Evolutionary conservation across 2,888 invertebrate genomes (phyloP), one percentile per base, ranked within the genome.

Genomic region (Heliconius aoede): DNA sequence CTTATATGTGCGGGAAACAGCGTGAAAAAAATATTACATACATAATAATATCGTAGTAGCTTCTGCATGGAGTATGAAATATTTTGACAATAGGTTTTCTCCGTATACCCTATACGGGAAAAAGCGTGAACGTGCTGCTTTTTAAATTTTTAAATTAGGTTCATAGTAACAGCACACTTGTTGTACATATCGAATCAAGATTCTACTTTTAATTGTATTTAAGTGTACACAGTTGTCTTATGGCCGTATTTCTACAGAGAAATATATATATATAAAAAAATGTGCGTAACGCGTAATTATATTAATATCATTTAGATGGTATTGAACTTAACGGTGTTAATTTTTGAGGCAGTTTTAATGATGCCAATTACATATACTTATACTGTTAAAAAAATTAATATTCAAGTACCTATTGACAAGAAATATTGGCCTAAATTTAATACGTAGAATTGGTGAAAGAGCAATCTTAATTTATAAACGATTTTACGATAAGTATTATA

Each of bases 171-270:
- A 26, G 15, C 5, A 60, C 60, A n/a, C 26, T 60, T 60, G 13
- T 26, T 13, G 26, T 60, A 24, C 26, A 26, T 32, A 32, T 32
- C 28, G 30, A 30, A 62, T 64, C 21, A 21, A 64, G 32, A 21
- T 21, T 62, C 30, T 62, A 30, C 32, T 64, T 64, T 64, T 21
- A 64, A 64, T 21, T 64, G 32, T n/a, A n/a, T 64, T 32, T 4
- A 64, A n/a, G 5, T 64, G 32, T 64, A 64, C 62, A 64, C 62
- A 64, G 62, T 64, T 64, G 62, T n/a, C 32, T 64, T 64, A 32
- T 32, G 62, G 62, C 4, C 11, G n/a, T 4, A n/a, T 64, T 64
- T 64, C 30, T 9, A n/a, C n/a, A 32, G 62, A 32, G 55, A n/a
- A 32, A 62, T 30, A 30, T 61, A 28, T 18, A 55, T 18, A 46